phyloP scores from a whole-genome alignment of 2,888 invertebrate genomes.

The Sclerodermus sp. region DNA sequence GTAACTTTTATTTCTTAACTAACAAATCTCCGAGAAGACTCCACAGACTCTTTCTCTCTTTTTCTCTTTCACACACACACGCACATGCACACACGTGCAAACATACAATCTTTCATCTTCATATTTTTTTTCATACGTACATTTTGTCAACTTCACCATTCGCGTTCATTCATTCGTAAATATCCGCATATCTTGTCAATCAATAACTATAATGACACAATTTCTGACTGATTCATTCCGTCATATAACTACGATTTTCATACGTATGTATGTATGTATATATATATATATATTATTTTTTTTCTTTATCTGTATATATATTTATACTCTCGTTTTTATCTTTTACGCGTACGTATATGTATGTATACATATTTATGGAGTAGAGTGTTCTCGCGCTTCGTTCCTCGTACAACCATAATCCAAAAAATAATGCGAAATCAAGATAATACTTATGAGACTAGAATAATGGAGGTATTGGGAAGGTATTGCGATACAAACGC shows the following conservation, averaged over 20 bases:
- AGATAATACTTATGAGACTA: no score
- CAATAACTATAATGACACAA: conserved; percentile 28
- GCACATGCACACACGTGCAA: conserved; percentile 1
- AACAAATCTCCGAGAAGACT: no score
- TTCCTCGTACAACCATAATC: no score
- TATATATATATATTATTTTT: conserved; percentile 14
- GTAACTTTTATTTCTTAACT: no score
- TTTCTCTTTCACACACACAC: background rate
- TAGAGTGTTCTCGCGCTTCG: no score
- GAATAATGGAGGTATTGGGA: no score
- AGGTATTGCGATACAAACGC: no score
- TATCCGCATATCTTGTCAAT: conserved; percentile 20
- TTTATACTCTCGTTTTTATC: conserved; percentile 17
- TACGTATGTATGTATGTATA: conserved; percentile 23
- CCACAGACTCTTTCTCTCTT: no score
- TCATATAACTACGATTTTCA: conserved; percentile 29
- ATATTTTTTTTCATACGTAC: no score
- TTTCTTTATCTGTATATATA: conserved; percentile 16
- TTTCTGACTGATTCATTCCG: conserved; percentile 29
- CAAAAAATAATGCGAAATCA: no score
- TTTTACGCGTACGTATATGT: conserved; percentile 31
- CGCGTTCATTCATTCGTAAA: conserved; percentile 1
- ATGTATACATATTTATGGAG: conserved; percentile 24
- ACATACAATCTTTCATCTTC: background rate
- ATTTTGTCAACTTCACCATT: no score